Base-by-base conservation (phyloP, 2,797 vertebrate genomes). In the Lepidocolaptes lacrymiger region DNA sequence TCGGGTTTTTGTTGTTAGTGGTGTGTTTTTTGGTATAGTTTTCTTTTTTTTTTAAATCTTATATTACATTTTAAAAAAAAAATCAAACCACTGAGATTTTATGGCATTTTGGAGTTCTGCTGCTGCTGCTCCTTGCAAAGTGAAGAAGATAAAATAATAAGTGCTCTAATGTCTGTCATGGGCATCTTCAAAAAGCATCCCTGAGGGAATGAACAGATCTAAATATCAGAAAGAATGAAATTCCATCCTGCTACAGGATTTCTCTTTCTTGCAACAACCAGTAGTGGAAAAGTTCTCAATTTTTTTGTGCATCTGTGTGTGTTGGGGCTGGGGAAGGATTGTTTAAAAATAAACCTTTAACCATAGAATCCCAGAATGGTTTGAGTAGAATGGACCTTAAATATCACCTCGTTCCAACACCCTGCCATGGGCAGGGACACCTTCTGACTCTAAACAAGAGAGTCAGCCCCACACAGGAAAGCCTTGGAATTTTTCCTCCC, bases 71-170 rank as follows among this genome's bases (percentile, higher is more conserved):
- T 9, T 1, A 0, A 12, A 6, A 37, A 68, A 44, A 56, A 61
- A 2, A 2, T 37, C 5, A 56, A 79, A 48, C 6, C 9, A 8
- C 12, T 37, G 32, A 73, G 19, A 61, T 77, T 58, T 87, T 71
- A 23, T 22, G 6, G 7, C 10, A 44, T 63, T 69, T 52, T 55
- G 9, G 56, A 69, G 2, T 14, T 75, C 11, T 76, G 54, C 37
- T 69, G 43, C 36, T 34, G 37, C n/a, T 34, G 9, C 46, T 83
- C 30, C 41, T 82, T 11, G 3, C 8, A 46, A 66, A 55, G 8
- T 24, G 43, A 79, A 78, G 91, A 69, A 86, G 11, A 44, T 22
- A 48, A 78, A 86, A 27, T 39, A 81, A 51, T n/a, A 62, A 88
- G 32, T 22, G 39, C 32, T 82, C 13, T 43, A 22, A 20, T 14